Conservation (phyloP, 1,140 invertebrate genomes). For the Rhagoletis pomonella region DNA sequence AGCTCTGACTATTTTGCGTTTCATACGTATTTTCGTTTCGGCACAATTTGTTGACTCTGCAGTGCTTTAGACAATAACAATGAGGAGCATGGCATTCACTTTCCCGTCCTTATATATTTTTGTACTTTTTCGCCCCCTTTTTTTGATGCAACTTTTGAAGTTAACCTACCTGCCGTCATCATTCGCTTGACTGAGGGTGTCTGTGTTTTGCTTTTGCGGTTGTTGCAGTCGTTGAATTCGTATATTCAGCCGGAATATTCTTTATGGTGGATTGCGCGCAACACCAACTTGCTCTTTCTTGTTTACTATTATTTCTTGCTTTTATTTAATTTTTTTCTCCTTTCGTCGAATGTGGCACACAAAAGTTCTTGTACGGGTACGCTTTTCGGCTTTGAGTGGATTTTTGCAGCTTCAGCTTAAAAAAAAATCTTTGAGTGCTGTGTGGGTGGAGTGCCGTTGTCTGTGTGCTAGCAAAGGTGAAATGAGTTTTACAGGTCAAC, state of each 20-base stretch:
- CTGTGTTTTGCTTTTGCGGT: slow-evolving; percentile 3
- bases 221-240: slow-evolving; percentile 14
- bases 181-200: background rate
- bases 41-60: slow-evolving; percentile 23
- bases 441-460: background rate
- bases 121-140: background rate
- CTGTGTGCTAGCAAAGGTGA: background rate
- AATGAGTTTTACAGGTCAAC: slow-evolving; percentile 49
- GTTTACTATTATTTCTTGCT: background rate
- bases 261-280: background rate
- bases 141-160: background rate
- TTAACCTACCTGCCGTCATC: background rate
- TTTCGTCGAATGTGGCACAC: slow-evolving; percentile 6
- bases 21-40: background rate
- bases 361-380: slow-evolving; percentile 13
- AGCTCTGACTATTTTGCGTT: background rate
- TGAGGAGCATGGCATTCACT: background rate
- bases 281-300: slow-evolving; percentile 3
- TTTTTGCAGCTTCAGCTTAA: slow-evolving; percentile 12
- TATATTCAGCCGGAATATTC: slow-evolving; percentile 2
- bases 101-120: background rate
- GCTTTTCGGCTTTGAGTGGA: slow-evolving; percentile 36
- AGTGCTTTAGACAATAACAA: slow-evolving; percentile 9
- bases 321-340: background rate
- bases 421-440: background rate